Evolutionary conservation across 1,140 invertebrate genomes (phyloP), one percentile per base, ranked within the genome.

Genomic region (Eriosoma lanigerum): DNA sequence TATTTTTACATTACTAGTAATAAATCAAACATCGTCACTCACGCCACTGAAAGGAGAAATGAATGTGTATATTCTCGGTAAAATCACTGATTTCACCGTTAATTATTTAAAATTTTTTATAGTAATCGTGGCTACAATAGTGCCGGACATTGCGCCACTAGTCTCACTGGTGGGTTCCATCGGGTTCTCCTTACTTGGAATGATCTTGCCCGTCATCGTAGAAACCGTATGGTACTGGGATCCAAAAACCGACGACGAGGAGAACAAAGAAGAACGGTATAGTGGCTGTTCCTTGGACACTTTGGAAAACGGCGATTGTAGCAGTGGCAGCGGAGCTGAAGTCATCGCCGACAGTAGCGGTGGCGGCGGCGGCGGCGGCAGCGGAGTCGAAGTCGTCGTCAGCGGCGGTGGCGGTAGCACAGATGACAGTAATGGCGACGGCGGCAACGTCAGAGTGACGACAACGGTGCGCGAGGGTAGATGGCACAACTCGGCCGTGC

Each of bases 151-250:
- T 17, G 95, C 95, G 4, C 91, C 96, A 3, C 93, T 98, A 84
- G 98, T 99, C 81, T 95, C 96, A 0, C 88, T 98, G 0, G 93
- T 98, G 15, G 96, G 97, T 58, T 93, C 94, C 0, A 90, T 98
- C 1, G 95, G 94, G 82, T 89, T 96, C 3, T 96, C 94, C n/a
- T 94, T 94, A 19, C 88, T 98, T 10, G 96, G 96, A 15, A 88
- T 98, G 5, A 95, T 98, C 83, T 93, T 97, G 84, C 97, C 97
- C 1, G 92, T 96, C 1, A 86, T 96, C 9, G 94, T 98, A 81
- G 95, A 98, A 85, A 87, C 95, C 46, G 90, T 96, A 3, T 70
- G 66, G 66, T 70, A 70, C 12, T 70, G 58, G 58, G 13, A 60
- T 4, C 24, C 13, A 8, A 4, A 50, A 9, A 46, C 4, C 6